Conservation (phyloP, 92 coral and sea anemone species). For the Palythoa caribaeorum region DNA sequence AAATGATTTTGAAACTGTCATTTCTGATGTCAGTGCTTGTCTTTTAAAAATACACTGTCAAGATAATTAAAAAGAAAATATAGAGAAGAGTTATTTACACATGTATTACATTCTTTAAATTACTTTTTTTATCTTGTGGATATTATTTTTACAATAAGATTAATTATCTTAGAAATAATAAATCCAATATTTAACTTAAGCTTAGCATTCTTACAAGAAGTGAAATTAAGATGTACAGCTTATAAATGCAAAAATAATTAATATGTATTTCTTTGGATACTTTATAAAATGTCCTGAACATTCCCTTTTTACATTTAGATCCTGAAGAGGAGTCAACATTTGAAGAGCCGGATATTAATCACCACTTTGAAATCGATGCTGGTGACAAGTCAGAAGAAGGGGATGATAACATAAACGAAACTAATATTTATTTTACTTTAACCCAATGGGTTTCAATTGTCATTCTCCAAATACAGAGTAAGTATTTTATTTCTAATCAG, state of each 20-base stretch:
- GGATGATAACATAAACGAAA: neutral
- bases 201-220: constrained; percentile 11
- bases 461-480: constrained; percentile 4
- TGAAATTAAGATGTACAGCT: constrained; percentile 2
- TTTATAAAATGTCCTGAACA: neutral
- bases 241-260: neutral
- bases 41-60: neutral
- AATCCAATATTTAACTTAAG: neutral
- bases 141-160: constrained; percentile 3
- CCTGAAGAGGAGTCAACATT: neutral
- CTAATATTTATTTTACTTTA: neutral
- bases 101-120: neutral
- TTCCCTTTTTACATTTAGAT: constrained; percentile 2
- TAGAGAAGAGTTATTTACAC: neutral
- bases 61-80: neutral
- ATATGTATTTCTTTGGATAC: constrained; percentile 4
- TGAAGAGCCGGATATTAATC: constrained; percentile 6
- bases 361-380: constrained; percentile 2
- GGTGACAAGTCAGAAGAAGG: constrained; percentile 16
- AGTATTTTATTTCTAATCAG: constrained; percentile 5
- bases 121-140: neutral
- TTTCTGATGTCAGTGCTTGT: constrained; percentile 6
- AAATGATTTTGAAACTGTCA: constrained; percentile 5
- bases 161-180: neutral
- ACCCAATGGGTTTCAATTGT: constrained; percentile 1